A percentile compares a stretch with the other conserved stretches of the same genome.
Evolutionary conservation across 2,888 invertebrate species (phyloP).

Genomic region (Nephrotoma guestfalica): DNA sequence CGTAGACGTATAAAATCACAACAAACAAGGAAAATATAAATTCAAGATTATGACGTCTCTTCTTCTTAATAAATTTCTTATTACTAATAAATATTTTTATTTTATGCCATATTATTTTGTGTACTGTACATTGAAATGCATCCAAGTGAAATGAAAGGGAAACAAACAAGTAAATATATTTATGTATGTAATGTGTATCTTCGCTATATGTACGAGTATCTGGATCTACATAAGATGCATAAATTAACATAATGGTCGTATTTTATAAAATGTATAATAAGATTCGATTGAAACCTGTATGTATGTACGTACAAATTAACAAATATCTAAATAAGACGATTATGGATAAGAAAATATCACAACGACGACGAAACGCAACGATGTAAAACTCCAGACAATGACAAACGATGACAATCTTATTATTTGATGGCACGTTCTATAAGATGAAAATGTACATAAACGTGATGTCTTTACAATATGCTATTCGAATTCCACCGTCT

Average conservation of each 20-base stretch:
- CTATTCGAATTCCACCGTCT: neutral
- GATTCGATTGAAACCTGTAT: neutral
- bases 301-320: neutral
- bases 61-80: neutral
- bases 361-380: neutral
- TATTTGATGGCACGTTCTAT: conserved; percentile 1
- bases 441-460: neutral
- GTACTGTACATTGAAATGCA: neutral
- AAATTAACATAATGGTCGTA: neutral
- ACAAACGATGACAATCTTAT: conserved; percentile 4
- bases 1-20: neutral
- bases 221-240: neutral
- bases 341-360: neutral
- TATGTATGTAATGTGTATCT: neutral
- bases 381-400: neutral
- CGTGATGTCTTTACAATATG: neutral
- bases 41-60: neutral
- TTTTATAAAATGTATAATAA: neutral
- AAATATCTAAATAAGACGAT: neutral
- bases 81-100: neutral
- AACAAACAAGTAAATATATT: neutral
- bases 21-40: neutral
- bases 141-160: conserved; percentile 1
- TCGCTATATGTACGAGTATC: neutral
- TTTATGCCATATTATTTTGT: neutral